These are phyloP conservation scores for Plutomurus gul DNA, from an alignment of 1,140 invertebrate genomes.

Conservation along the genomic window DNA sequence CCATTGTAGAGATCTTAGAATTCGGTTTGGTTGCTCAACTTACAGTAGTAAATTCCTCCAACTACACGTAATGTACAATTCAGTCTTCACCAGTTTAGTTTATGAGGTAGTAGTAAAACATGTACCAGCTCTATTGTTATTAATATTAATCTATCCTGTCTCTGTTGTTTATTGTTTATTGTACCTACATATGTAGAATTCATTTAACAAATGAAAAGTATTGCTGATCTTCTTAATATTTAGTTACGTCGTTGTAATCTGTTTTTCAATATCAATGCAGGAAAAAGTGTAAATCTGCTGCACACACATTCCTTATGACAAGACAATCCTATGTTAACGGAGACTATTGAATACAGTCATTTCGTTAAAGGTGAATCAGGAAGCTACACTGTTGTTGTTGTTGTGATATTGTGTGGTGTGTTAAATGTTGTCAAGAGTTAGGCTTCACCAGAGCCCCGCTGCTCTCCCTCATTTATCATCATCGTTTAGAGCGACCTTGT, in stretches of 20 bases:
- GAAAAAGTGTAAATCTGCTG: too few relatives aligned
- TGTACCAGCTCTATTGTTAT: neutral
- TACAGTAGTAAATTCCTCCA: neutral
- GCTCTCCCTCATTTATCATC: constrained; percentile 35
- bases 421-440: too few relatives aligned
- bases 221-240: too few relatives aligned
- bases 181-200: neutral
- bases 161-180: neutral
- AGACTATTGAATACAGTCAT: too few relatives aligned
- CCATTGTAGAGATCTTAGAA: neutral
- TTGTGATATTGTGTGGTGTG: too few relatives aligned
- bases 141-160: neutral
- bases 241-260: too few relatives aligned
- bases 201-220: too few relatives aligned
- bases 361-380: too few relatives aligned
- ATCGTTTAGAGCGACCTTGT: constrained; percentile 29
- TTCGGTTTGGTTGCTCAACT: constrained; percentile 8
- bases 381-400: too few relatives aligned
- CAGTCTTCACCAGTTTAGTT: neutral
- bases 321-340: too few relatives aligned
- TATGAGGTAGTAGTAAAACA: neutral
- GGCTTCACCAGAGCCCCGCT: neutral
- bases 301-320: too few relatives aligned
- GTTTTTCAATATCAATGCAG: too few relatives aligned
- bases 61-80: neutral